Base-by-base conservation (phyloP, 2,888 invertebrate species). In the Ectropis crepuscularia region DNA sequence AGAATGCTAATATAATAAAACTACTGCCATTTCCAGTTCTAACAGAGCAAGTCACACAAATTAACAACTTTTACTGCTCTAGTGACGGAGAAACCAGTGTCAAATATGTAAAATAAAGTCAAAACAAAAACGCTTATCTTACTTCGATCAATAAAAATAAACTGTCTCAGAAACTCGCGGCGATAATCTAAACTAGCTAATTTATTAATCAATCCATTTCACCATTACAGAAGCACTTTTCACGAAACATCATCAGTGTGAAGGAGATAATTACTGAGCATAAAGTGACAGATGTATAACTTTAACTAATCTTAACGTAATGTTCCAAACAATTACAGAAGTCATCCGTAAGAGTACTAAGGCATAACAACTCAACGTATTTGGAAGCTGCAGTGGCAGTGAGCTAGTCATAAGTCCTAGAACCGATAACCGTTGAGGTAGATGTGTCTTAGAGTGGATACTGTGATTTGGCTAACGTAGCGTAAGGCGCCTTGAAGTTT, bases 91-190 rank as follows among this genome's bases (percentile, higher is more conserved):
- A 45, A 53, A 42, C 43, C 53, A 60, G 53, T 28, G 46, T 60
- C 47, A 60, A 53, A 42, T 49, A 51, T 59, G 51, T 51, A 41
- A 46, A 57, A 28, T 57, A 60, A 63, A 64, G 62, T 55, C 43
- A 42, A 55, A 61, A 58, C 55, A 38, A 49, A 50, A 58, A 43
- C 42, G 9, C 38, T 59, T 62, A 62, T 62, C 83, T 83, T 12
- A 46, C 9, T 16, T 43, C 62, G 36, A 53, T 38, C 45, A 53
- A 57, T 48, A 57, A 62, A 51, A 62, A 62, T 51, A 57, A 62
- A 50, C 43, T 49, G 36, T 6, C 60, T 28, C 39, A 48, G 48
- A 85, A 83, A 85, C 84, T 85, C 85, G 83, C 74, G 80, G 76
- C 72, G 69, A 47, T 55, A 68, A 55, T 48, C 46, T 47, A 57